A percentile compares a stretch with the other conserved stretches of the same genome.
phyloP scores from a whole-genome alignment of 2,113 vertebrate genomes.

The Sakesphorus luctuosus region DNA sequence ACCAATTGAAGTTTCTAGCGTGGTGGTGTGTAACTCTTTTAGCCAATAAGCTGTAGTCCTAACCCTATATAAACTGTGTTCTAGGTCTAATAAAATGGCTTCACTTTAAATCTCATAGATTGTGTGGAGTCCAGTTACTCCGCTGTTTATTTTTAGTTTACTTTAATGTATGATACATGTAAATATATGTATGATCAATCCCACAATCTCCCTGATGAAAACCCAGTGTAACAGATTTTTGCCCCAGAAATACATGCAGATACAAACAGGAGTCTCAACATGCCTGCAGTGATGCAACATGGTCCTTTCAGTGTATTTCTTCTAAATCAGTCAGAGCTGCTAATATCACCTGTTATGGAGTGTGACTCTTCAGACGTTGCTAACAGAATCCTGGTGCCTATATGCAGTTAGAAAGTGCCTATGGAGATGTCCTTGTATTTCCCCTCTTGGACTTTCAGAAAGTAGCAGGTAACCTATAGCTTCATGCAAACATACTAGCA shows the following conservation, averaged over 20 bases:
- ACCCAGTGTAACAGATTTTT: neutral
- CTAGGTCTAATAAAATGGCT: too few species aligned
- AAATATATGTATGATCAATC: neutral
- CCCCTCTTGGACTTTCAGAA: neutral
- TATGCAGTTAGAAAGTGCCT: neutral
- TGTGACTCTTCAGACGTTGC: neutral
- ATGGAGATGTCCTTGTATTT: neutral
- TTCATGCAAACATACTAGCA: neutral
- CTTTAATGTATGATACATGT: too few species aligned
- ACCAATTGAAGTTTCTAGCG: too few species aligned
- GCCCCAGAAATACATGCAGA: neutral
- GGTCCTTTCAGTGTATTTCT: neutral
- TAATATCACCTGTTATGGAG: neutral
- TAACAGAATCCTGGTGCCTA: neutral
- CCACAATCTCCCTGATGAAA: neutral
- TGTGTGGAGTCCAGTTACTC: too few species aligned
- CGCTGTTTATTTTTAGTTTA: too few species aligned
- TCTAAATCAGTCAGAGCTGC: neutral
- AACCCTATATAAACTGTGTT: too few species aligned
- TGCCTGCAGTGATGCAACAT: neutral
- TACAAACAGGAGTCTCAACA: neutral
- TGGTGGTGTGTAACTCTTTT: too few species aligned
- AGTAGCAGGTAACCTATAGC: neutral
- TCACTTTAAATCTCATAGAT: too few species aligned
- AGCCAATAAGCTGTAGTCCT: too few species aligned